Evolutionary conservation across 2,797 vertebrate species (phyloP).

Genomic region (Cuniculus paca): DNA sequence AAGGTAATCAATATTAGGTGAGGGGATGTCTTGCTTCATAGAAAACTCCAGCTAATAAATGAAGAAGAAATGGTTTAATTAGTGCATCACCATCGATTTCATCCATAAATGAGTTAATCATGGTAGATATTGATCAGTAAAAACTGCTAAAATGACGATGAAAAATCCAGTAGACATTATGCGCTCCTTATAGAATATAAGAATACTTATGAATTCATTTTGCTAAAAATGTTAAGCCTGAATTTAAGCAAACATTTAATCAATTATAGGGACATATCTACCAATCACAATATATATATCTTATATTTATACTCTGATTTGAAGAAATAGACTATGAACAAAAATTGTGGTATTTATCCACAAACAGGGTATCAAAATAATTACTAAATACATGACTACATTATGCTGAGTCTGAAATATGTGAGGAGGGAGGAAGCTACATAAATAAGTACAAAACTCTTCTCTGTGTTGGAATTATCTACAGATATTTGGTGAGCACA

Average conservation of each 20-base stretch:
- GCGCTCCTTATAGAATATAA: not conserved
- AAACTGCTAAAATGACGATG: conserved; percentile 4
- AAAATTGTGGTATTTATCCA: not conserved
- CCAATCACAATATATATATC: not conserved
- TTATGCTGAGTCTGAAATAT: not conserved
- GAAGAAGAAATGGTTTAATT: conserved; percentile 22
- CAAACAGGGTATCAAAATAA: not conserved
- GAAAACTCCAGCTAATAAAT: not conserved
- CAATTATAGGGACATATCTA: not conserved
- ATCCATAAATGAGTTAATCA: not conserved
- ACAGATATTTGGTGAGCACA: not conserved
- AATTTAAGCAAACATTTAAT: conserved; percentile 44
- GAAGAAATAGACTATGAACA: conserved; percentile 17
- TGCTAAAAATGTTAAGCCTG: not conserved
- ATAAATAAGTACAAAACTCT: not conserved
- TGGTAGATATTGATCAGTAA: not conserved
- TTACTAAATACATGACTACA: not conserved
- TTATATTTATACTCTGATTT: not conserved
- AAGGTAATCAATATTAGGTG: not conserved
- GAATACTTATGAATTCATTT: not conserved
- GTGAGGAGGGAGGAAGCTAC: not conserved
- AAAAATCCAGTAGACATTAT: not conserved
- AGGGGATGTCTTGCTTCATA: not conserved
- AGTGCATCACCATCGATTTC: not conserved
- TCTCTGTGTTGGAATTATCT: not conserved